Evolutionary conservation across 2,797 vertebrate genomes (phyloP), one percentile per base, ranked within the genome.

Genomic region (Paramormyrops hopkinsi): DNA sequence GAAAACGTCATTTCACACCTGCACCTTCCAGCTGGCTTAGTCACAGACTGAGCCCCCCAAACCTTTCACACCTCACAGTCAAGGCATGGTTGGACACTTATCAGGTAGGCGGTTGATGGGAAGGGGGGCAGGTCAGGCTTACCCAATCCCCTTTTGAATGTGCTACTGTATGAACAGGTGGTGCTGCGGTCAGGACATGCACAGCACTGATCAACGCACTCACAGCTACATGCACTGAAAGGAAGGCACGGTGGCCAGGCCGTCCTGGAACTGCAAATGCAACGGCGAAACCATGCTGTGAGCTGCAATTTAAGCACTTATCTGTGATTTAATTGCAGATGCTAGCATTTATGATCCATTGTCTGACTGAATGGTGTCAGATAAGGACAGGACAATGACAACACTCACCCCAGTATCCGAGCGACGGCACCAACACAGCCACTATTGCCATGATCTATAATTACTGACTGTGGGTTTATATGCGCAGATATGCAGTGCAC

Each of bases 341-440:
- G 83, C 73, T 11, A 2, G 29, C 86, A 76, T 56, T 53, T 29
- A 19, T n/a, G 7, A 4, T 25, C 62, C 25, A 89, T 89, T 87
- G 84, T 89, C 51, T 87, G 25, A 87, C 25, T 25, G 46, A 17
- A 41, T 33, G 53, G 41, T 83, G 37, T 3, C 54, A 48, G 46
- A 87, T 25, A 50, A 29, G 41, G 65, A 19, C 62, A 73, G n/a
- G 33, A 89, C 88, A 69, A 84, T 73, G 53, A 22, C 33, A 79
- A 76, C 89, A 46, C 46, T 7, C 3, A n/a, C 41, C 86, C 22
- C 29, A 46, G 91, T 89, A 73, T 53, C 90, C 86, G 65, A 65
- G 91, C 86, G 88, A 90, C 91, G 6, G 7, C 79, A 51, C 9
- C 37, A 90, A 91, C 73, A 88, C 41, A 82, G 46, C 33, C 51